These are phyloP conservation scores for Bombus haemorrhoidalis DNA, from an alignment of 1,140 invertebrate genomes.

Conservation along the genomic window DNA sequence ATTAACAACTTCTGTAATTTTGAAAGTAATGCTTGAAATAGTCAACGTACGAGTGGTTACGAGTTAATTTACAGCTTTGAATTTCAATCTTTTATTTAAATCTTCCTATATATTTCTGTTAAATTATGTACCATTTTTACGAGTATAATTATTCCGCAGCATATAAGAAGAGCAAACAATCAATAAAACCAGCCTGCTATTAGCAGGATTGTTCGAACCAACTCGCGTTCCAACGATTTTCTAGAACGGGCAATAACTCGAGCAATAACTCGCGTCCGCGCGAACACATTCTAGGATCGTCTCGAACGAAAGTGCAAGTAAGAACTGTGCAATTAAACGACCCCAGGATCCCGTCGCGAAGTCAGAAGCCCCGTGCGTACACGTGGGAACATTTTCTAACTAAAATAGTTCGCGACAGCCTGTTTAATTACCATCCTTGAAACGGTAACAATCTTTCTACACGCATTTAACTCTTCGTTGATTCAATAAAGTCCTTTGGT, in stretches of 20 bases:
- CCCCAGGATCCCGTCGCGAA: conserved; percentile 3
- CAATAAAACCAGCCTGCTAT: not conserved
- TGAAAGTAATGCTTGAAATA: too few species aligned
- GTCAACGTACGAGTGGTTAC: too few species aligned
- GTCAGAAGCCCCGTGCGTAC: conserved; percentile 12
- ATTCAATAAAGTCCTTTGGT: not conserved
- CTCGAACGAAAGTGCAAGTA: conserved; percentile 35
- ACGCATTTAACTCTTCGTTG: not conserved
- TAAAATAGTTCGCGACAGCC: conserved; percentile 34
- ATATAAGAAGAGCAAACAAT: conserved; percentile 1
- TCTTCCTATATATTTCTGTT: not conserved
- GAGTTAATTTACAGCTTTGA: not conserved
- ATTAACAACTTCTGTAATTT: too few species aligned
- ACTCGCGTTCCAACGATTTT: conserved; percentile 28
- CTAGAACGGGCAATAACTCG: conserved; percentile 46
- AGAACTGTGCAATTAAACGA: conserved; percentile 43
- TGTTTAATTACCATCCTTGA: conserved; percentile 48
- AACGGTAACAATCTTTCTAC: conserved; percentile 34
- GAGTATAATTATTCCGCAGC: not conserved
- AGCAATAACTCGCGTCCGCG: conserved; percentile 47
- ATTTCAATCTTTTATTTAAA: not conserved
- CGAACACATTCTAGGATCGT: conserved; percentile 21
- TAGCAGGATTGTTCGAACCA: not conserved
- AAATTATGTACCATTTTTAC: not conserved
- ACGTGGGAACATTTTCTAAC: conserved; percentile 33